Evolutionary conservation across 2,797 vertebrate genomes (phyloP).

Genomic region (Scolopax bukidnonensis): DNA sequence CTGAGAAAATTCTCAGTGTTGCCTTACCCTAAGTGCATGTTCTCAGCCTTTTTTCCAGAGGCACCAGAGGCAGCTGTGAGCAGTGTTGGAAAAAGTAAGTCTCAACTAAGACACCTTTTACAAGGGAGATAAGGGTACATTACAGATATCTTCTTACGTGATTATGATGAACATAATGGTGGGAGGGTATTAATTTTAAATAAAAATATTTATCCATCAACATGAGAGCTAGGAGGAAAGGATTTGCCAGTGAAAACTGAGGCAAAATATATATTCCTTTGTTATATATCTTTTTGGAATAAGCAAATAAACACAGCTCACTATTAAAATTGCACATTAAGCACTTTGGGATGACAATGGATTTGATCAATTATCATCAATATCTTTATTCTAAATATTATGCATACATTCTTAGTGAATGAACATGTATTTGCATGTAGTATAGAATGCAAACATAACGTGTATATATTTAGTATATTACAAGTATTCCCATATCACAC

Average conservation of each 20-base stretch:
- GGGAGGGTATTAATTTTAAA: fast-evolving
- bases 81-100: neutral
- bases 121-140: neutral
- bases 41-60: neutral
- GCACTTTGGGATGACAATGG: neutral
- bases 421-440: neutral
- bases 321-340: neutral
- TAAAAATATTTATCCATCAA: too few relatives aligned
- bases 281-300: neutral
- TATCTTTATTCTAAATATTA: neutral
- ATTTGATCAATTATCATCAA: neutral
- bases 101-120: neutral
- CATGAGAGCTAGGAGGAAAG: too few relatives aligned
- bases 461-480: neutral
- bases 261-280: neutral
- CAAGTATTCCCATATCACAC: neutral
- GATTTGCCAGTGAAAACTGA: too few relatives aligned
- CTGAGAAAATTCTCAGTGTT: neutral
- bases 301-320: neutral
- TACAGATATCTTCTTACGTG: neutral
- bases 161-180: fast-evolving
- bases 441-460: neutral
- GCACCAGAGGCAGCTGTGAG: neutral
- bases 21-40: neutral
- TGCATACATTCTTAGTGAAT: neutral